Evolutionary conservation across 2,797 vertebrate species (phyloP), one percentile per base, ranked within the genome.

Genomic region (Balearica regulorum): DNA sequence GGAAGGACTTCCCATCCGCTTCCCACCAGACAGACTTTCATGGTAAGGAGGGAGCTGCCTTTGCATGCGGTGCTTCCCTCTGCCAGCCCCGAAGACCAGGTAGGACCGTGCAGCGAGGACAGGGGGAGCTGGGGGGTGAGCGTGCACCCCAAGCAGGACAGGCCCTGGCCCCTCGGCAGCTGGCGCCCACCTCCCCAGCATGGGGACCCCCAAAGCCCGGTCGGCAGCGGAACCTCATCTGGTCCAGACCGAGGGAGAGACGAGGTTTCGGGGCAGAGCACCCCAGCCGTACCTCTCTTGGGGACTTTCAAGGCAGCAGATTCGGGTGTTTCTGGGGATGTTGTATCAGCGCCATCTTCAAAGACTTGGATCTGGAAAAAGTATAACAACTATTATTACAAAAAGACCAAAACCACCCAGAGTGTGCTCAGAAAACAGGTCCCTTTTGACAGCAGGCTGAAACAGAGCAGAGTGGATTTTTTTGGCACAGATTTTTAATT

Each of bases 291-390:
- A 99, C 99, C 99, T 99, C 99, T 98, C 92, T 98, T 99, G 87
- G 98, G 99, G 69, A 99, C 97, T 97, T 98, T 99, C 79, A 98
- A 98, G 60, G 98, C 97, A 16, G 98, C 97, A 14, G 99, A 98
- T 87, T 99, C 99, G 0, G 99, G 99, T 8, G 99, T 99, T 90
- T 99, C 99, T 10, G 99, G 99, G 76, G 99, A 99, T 0, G 99
- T 99, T 4, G 99, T 99, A 91, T 99, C 99, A 1, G 98, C 99
- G 60, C 99, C 99, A 97, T 99, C 99, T 49, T 99, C 99, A 72
- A 99, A 98, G 33, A 99, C 97, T 96, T 99, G 99, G 96, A 99
- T 99, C 99, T 99, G 97, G 80, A 79, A 57, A 51, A 87, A 57
- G 37, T 3, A 16, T 7, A 87, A 41, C 3, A 4, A 18, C 7